These are phyloP conservation scores for Rallus crepitans DNA, from an alignment of 2,797 vertebrate species.

Conservation along the genomic window DNA sequence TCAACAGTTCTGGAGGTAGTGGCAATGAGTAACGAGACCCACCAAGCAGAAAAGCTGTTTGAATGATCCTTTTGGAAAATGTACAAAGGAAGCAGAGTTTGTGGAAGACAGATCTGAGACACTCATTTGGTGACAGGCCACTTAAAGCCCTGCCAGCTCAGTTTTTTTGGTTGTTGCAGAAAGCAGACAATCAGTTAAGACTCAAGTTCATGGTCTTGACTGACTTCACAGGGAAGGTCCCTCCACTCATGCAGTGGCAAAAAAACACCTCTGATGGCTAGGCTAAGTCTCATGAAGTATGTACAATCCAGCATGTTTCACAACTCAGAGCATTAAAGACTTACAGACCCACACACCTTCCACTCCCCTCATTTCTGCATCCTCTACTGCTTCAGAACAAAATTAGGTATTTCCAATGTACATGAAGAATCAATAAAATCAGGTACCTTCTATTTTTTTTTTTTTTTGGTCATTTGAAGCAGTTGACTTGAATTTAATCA, in stretches of 20 bases:
- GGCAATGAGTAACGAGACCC: background rate
- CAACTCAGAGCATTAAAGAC: background rate
- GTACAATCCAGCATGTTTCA: background rate
- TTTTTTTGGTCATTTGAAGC: background rate
- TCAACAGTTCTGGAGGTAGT: background rate
- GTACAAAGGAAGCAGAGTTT: background rate
- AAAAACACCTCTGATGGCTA: background rate
- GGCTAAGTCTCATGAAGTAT: background rate
- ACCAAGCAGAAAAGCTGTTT: background rate
- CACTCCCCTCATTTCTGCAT: background rate
- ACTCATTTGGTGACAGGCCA: background rate
- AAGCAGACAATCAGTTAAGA: background rate
- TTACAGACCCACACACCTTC: background rate
- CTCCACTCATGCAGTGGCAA: rapidly evolving
- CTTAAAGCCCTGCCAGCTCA: background rate
- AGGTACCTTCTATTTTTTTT: background rate
- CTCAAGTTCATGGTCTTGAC: background rate
- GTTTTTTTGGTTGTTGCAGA: background rate
- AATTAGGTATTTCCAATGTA: background rate
- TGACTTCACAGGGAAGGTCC: background rate
- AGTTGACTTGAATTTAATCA: background rate
- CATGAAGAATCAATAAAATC: background rate
- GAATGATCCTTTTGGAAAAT: background rate
- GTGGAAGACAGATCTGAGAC: background rate
- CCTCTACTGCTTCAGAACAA: background rate